Conservation (phyloP, 2,888 invertebrate species). For the Calameuta idolon region DNA sequence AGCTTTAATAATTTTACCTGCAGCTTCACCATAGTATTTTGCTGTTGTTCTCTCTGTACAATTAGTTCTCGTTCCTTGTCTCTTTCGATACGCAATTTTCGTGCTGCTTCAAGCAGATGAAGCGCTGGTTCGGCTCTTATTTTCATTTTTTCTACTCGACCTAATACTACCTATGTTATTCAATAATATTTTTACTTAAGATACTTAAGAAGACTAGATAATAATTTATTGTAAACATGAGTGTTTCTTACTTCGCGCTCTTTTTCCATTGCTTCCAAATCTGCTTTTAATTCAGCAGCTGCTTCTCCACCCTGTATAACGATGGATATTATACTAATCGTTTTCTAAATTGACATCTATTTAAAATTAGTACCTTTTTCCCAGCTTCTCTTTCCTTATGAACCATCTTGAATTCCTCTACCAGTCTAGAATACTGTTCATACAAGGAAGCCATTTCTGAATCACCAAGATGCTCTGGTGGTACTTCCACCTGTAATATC, state of each 20-base stretch:
- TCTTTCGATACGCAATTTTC: constrained; percentile 70
- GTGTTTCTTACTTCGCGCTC: constrained; percentile 70
- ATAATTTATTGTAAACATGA: not conserved
- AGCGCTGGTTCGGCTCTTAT: constrained; percentile 46
- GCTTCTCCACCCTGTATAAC: constrained; percentile 72
- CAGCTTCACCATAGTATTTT: constrained; percentile 51
- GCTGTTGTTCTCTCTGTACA: constrained; percentile 72
- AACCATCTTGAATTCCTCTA: constrained; percentile 83
- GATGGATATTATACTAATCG: constrained; percentile 28
- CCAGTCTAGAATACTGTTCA: constrained; percentile 79
- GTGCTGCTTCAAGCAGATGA: constrained; percentile 58
- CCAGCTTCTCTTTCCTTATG: constrained; percentile 78
- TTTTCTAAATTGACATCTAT: constrained; percentile 24
- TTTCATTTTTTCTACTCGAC: constrained; percentile 56
- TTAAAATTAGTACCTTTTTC: constrained; percentile 44
- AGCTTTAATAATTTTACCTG: constrained; percentile 47
- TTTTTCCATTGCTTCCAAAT: constrained; percentile 87
- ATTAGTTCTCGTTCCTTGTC: constrained; percentile 72
- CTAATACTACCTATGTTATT: constrained; percentile 41
- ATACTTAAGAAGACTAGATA: not conserved
- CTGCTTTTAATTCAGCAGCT: constrained; percentile 84
- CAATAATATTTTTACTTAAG: constrained; percentile 1
- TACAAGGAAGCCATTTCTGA: constrained; percentile 79
- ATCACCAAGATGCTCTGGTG: constrained; percentile 80
- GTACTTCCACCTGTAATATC: constrained; percentile 75